Evolutionary conservation across 2,797 vertebrate genomes (phyloP).

Genomic region (Scomberomorus guttatus): DNA sequence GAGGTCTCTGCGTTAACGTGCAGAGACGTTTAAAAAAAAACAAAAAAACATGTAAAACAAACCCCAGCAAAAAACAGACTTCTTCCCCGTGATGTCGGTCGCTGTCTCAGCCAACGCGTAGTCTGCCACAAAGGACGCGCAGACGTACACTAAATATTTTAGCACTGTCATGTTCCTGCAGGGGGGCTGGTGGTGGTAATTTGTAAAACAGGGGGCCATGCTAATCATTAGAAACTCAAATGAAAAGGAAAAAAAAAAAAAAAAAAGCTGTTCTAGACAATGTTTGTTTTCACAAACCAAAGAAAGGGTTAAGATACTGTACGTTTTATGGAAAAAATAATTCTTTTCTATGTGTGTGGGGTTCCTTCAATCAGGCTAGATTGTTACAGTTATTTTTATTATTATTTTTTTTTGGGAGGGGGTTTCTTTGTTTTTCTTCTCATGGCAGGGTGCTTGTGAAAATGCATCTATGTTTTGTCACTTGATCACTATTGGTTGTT

Average conservation of each 20-base stretch:
- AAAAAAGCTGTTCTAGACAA: slow-evolving; percentile 63
- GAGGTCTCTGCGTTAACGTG: slow-evolving; percentile 40
- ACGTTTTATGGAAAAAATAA: slow-evolving; percentile 69
- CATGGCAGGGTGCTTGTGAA: slow-evolving; percentile 75
- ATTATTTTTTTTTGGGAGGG: slow-evolving; percentile 17
- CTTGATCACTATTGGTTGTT: slow-evolving; percentile 68
- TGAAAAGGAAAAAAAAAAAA: slow-evolving; percentile 28
- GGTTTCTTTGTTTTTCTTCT: slow-evolving; percentile 57
- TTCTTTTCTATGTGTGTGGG: slow-evolving; percentile 67
- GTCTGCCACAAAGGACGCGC: slow-evolving; percentile 41
- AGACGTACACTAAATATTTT: slow-evolving; percentile 27
- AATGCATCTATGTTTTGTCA: slow-evolving; percentile 72
- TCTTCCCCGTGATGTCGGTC: slow-evolving; percentile 31
- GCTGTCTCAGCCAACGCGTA: slow-evolving; percentile 46
- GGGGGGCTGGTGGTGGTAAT: slow-evolving; percentile 32
- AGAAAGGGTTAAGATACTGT: slow-evolving; percentile 80
- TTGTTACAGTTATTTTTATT: slow-evolving; percentile 51
- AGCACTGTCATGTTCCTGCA: slow-evolving; percentile 51
- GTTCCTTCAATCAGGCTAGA: slow-evolving; percentile 62
- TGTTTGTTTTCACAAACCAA: slow-evolving; percentile 84
- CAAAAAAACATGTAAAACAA: neutral
- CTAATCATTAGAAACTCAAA: slow-evolving; percentile 63
- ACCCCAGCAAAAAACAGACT: slow-evolving; percentile 17
- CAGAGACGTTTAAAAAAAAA: too few species aligned
- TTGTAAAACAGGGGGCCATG: slow-evolving; percentile 67